phyloP scores from a whole-genome alignment of 2,113 vertebrate genomes.

The Chloroceryle aenea region DNA sequence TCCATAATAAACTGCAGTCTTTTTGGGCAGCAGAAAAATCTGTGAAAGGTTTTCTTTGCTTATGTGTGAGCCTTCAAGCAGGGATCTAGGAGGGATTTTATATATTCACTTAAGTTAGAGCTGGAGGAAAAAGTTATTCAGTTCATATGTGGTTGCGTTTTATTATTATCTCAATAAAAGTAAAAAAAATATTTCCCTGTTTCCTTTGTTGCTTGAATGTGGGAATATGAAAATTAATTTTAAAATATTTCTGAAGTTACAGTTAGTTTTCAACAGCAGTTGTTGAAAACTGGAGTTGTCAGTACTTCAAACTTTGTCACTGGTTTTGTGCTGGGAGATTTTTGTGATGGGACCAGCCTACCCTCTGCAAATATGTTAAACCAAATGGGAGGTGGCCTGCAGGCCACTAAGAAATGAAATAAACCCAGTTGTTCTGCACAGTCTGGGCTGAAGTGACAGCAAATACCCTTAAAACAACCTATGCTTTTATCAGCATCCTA shows the following conservation, averaged over 20 bases:
- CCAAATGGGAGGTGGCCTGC: not conserved
- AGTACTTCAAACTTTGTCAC: not conserved
- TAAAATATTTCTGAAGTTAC: not conserved
- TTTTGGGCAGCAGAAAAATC: not conserved
- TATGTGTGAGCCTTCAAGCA: not conserved
- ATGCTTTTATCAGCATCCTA: not conserved
- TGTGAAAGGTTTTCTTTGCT: not conserved
- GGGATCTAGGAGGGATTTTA: not conserved
- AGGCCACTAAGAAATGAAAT: not conserved
- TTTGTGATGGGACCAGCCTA: not conserved
- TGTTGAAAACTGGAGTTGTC: not conserved
- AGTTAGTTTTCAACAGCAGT: not conserved
- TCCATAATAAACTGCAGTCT: not conserved
- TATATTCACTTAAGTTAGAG: not conserved
- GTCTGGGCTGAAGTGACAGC: not conserved
- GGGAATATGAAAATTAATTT: not conserved
- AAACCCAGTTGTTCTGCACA: not conserved
- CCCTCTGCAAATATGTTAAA: not conserved
- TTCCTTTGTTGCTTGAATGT: not conserved
- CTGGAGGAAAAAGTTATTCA: not conserved
- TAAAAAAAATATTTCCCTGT: not conserved
- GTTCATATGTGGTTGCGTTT: not conserved
- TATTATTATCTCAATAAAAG: not conserved
- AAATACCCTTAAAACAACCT: not conserved
- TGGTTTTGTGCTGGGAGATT: not conserved